Evolutionary conservation across 2,797 vertebrate genomes (phyloP), one percentile per base, ranked within the genome.

Genomic region (Cichlasoma orientale): DNA sequence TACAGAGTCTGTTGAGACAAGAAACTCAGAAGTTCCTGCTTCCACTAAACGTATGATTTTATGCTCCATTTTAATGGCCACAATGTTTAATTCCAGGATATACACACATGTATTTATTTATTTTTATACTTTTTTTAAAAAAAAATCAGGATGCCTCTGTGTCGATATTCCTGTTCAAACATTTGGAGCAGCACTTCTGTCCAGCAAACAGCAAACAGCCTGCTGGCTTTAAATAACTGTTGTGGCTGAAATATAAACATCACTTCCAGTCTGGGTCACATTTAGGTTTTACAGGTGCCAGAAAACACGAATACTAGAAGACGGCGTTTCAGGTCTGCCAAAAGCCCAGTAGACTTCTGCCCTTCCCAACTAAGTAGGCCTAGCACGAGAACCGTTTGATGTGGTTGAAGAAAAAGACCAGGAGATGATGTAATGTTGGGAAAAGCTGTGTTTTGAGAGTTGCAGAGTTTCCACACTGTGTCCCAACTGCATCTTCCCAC

Each of bases 341-440:
- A 75, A 80, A 78, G 75, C 84, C 84, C 74, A 44, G 83, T 25
- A 82, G 78, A 77, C 76, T 54, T 54, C 76, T 41, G 58, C 75
- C 82, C 85, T 68, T 82, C 74, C 81, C 72, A 76, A 81, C 61
- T 86, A 85, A 86, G 82, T 77, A 86, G 58, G 83, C 84, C 85
- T 90, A 18, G 79, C 85, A 84, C 70, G 74, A 69, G 70, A 58
- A 81, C 74, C 14, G 44, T 90, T 90, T 93, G 90, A 93, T 90
- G 90, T 89, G 92, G 90, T 80, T 74, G 70, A 63, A 87, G 88
- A 89, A 91, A 86, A 90, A 79, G 83, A 68, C 85, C 85, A 66
- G 66, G 69, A 57, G 72, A 93, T 95, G 93, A 95, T 91, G 94
- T 93, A 93, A 94, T 87, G 86, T 84, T 86, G 86, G 79, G 83